phyloP scores from a whole-genome alignment of 2,888 invertebrate species.

The Athalia rosae region DNA sequence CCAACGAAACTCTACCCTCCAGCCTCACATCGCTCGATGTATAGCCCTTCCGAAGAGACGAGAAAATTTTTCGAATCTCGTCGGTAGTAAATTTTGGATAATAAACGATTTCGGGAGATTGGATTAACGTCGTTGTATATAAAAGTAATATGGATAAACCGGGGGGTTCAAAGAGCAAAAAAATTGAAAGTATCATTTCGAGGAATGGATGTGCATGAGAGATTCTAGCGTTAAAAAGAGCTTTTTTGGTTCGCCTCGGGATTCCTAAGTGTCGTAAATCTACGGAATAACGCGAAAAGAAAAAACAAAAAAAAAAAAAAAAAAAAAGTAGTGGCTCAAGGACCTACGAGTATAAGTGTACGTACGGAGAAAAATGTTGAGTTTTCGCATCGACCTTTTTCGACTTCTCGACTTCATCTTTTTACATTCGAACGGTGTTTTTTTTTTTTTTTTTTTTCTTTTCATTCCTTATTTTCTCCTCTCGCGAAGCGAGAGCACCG shows the following conservation, averaged over 20 bases:
- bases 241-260: conserved; percentile 35
- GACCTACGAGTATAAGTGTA: conserved; percentile 1
- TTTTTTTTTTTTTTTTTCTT: conserved; percentile 17
- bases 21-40: too few species aligned
- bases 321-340: conserved; percentile 32
- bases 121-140: background rate
- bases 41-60: background rate
- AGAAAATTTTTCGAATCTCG: background rate
- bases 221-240: conserved; percentile 27
- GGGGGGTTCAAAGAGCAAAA: background rate
- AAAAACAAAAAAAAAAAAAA: conserved; percentile 30
- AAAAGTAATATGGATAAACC: background rate
- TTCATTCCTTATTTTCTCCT: too few species aligned
- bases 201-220: conserved; percentile 2
- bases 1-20: too few species aligned
- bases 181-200: conserved; percentile 1
- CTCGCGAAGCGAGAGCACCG: too few species aligned
- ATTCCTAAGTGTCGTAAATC: conserved; percentile 35
- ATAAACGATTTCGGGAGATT: background rate
- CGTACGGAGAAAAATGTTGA: conserved; percentile 26
- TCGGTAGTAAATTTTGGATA: background rate
- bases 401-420: conserved; percentile 15
- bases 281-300: conserved; percentile 33
- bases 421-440: background rate
- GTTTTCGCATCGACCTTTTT: conserved; percentile 23